Percentiles rank a stretch among this genome's conserved stretches.
These are phyloP conservation scores for Zygaena filipendulae DNA, from an alignment of 2,888 invertebrate genomes.

Conservation along the genomic window DNA sequence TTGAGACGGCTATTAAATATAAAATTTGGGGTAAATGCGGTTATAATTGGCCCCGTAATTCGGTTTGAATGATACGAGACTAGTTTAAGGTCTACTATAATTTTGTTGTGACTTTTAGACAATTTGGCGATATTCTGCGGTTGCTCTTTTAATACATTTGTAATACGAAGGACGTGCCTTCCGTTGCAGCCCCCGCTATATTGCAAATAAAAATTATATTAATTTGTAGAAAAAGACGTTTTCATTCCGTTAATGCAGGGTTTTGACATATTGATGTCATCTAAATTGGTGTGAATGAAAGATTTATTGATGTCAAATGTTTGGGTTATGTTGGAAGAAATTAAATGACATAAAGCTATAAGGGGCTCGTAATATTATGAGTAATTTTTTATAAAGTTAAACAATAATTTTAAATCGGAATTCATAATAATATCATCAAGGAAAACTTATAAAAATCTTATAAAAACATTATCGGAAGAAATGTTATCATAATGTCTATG, in stretches of 20 bases:
- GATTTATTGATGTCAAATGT: constrained; percentile 37
- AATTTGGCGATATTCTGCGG: constrained; percentile 32
- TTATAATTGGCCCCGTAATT: constrained; percentile 52
- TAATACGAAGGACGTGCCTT: constrained; percentile 39
- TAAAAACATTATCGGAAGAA: too few species aligned
- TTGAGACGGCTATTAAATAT: constrained; percentile 51
- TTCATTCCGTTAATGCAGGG: constrained; percentile 42
- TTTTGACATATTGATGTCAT: constrained; percentile 34
- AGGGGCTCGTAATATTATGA: too few species aligned
- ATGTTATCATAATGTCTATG: too few species aligned
- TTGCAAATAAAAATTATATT: constrained; percentile 29
- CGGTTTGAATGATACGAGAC: constrained; percentile 43
- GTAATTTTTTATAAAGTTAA: too few species aligned
- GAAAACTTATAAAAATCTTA: too few species aligned
- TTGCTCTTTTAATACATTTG: constrained; percentile 24
- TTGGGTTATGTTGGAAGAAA: too few species aligned
- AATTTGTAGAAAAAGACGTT: constrained; percentile 27
- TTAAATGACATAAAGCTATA: too few species aligned
- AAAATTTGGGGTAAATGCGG: constrained; percentile 53
- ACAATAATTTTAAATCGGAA: too few species aligned
- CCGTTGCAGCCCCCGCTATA: constrained; percentile 31
- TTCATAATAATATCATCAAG: too few species aligned
- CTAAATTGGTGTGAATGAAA: constrained; percentile 23
- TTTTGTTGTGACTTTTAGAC: constrained; percentile 31
- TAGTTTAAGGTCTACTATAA: constrained; percentile 32